Evolutionary conservation across 2,113 vertebrate species (phyloP).

Genomic region (Pachyramphus minor): DNA sequence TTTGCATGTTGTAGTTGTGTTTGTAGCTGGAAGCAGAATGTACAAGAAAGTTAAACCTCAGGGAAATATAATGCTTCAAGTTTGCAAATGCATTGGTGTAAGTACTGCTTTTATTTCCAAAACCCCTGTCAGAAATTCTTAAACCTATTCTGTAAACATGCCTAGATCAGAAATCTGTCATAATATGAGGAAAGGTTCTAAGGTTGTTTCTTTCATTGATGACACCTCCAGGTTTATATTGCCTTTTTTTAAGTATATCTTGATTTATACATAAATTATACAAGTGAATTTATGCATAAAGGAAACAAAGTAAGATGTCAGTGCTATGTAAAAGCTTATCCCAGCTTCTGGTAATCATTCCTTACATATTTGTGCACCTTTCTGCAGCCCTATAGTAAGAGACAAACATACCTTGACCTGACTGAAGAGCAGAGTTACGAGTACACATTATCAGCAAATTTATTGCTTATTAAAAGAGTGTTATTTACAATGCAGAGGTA

Average conservation of each 20-base stretch:
- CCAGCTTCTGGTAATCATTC: not conserved
- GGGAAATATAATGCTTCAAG: slow-evolving; percentile 87
- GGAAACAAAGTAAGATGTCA: not conserved
- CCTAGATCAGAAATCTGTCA: not conserved
- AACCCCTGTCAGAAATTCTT: not conserved
- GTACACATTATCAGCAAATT: not conserved
- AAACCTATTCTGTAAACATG: not conserved
- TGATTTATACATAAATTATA: not conserved
- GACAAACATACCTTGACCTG: not conserved
- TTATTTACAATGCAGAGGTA: not conserved
- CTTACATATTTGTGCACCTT: not conserved
- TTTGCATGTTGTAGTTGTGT: slow-evolving; percentile 79
- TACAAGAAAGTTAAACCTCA: slow-evolving; percentile 89
- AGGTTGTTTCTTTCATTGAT: not conserved
- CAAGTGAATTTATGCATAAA: not conserved
- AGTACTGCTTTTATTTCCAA: slow-evolving; percentile 59
- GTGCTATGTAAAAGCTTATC: not conserved
- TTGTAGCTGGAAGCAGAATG: slow-evolving; percentile 85
- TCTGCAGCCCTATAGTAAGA: not conserved
- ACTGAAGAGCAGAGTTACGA: not conserved
- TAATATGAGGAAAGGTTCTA: not conserved
- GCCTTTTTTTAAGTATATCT: not conserved
- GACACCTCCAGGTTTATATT: not conserved
- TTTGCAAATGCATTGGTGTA: slow-evolving; percentile 87
- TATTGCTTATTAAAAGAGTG: not conserved